Percentiles rank a stretch among this genome's conserved stretches.
Evolutionary conservation across 2,797 vertebrate species (phyloP).

Genomic region (Lycodopsis pacificus): DNA sequence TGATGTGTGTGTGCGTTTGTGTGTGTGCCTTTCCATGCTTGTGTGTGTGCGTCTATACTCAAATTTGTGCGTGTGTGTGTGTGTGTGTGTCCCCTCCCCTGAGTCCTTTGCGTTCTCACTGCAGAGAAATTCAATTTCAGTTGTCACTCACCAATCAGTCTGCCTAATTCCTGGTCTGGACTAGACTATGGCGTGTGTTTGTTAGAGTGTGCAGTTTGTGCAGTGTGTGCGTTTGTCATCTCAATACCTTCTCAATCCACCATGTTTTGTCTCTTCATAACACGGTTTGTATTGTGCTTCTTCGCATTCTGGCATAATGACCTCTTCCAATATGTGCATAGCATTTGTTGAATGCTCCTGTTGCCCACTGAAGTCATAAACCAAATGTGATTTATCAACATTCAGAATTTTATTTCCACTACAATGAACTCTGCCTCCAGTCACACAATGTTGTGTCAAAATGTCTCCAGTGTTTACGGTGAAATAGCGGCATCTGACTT

Average conservation of each 20-base stretch:
- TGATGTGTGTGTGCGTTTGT: constrained; percentile 15
- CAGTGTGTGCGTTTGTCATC: constrained; percentile 1
- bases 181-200: constrained; percentile 14
- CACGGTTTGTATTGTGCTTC: constrained; percentile 11
- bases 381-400: constrained; percentile 19
- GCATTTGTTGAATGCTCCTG: neutral
- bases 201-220: constrained; percentile 4
- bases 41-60: constrained; percentile 22
- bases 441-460: neutral
- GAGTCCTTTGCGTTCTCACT: constrained; percentile 58
- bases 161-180: constrained; percentile 68
- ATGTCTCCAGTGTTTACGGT: neutral
- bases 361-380: constrained; percentile 8
- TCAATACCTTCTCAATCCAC: constrained; percentile 16
- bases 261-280: constrained; percentile 25
- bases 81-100: constrained; percentile 16
- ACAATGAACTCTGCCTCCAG: constrained; percentile 4
- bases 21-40: constrained; percentile 24
- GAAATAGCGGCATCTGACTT: constrained; percentile 20
- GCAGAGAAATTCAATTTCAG: constrained; percentile 74
- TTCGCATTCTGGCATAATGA: constrained; percentile 5
- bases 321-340: neutral
- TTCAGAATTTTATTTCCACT: neutral
- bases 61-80: constrained; percentile 11
- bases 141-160: constrained; percentile 74